phyloP scores from a whole-genome alignment of 2,888 invertebrate species.

The Diplolepis rosae region DNA sequence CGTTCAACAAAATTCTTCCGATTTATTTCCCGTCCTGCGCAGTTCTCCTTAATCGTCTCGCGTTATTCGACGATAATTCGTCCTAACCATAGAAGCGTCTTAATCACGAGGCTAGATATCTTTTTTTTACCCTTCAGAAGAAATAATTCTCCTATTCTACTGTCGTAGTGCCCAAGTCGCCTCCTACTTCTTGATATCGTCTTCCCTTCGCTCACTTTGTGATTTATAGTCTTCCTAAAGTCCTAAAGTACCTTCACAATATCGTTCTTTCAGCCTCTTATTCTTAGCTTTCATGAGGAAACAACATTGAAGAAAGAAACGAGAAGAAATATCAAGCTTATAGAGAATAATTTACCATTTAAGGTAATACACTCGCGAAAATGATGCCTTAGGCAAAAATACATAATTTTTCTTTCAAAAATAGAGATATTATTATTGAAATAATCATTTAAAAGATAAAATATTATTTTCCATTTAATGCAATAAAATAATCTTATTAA shows the following conservation, averaged over 20 bases:
- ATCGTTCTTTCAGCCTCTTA: conserved; percentile 45
- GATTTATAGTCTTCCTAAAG: conserved; percentile 58
- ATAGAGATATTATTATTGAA: no score
- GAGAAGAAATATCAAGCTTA: neutral
- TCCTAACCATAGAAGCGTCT: conserved; percentile 55
- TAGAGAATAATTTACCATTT: no score
- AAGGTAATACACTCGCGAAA: no score
- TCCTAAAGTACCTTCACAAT: conserved; percentile 52
- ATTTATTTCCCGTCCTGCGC: conserved; percentile 48
- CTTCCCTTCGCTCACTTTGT: conserved; percentile 41
- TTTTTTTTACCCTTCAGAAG: conserved; percentile 26
- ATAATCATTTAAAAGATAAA: no score
- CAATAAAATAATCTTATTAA: neutral
- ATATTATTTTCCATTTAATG: no score
- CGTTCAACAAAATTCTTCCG: conserved; percentile 55
- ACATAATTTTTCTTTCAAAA: no score
- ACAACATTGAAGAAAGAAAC: conserved; percentile 34
- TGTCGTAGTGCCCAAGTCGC: conserved; percentile 28
- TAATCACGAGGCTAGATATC: conserved; percentile 52
- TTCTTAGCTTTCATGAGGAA: neutral
- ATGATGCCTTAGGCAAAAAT: no score
- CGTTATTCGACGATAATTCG: conserved; percentile 62
- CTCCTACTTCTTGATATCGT: conserved; percentile 30
- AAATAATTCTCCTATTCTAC: conserved; percentile 38
- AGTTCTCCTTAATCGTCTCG: conserved; percentile 51